Evolutionary conservation across 2,797 vertebrate genomes (phyloP), one percentile per base, ranked within the genome.

Genomic region (Enteromius viviparus): DNA sequence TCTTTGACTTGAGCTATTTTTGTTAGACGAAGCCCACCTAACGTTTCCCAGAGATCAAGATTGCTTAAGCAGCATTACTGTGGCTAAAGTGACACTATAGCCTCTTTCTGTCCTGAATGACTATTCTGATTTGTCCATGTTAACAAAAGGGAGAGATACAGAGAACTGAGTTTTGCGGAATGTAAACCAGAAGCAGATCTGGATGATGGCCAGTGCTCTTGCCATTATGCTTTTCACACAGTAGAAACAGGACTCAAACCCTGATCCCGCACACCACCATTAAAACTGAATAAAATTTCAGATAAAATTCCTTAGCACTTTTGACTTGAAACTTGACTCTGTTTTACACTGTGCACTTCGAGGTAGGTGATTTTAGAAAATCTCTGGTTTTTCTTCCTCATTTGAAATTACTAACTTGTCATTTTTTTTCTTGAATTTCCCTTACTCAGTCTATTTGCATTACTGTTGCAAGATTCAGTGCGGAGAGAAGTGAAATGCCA

Each of bases 141-240:
- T 83, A 75, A 72, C 10, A 32, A 9, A 37, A 71, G 47, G 40
- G 40, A 58, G 23, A 58, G 76, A 15, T 58, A 53, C 62, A 26
- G 58, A 64, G 42, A 78, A 66, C 34, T 26, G 40, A 72, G 68
- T 80, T 78, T 74, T 71, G 26, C 60, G 81, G 75, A 87, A 76
- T 86, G 47, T 76, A 82, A 82, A 87, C 84, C 81, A 80, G 77
- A 53, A 26, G 65, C 55, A 76, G 70, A 87, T 83, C 78, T 88
- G 85, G 85, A 85, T 42, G 7, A 37, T 34, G 14, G 87, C 84
- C 89, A 89, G 69, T 64, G 81, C 80, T 74, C 80, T 80, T 80
- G 86, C 45, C 76, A 85, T 76, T 88, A 83, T 86, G 82, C 83
- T 76, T 72, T 66, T 62, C 29, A 47, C 65, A 70, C 84, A 72